phyloP scores from a whole-genome alignment of 2,797 vertebrate species.

The Lutjanus campechanus region DNA sequence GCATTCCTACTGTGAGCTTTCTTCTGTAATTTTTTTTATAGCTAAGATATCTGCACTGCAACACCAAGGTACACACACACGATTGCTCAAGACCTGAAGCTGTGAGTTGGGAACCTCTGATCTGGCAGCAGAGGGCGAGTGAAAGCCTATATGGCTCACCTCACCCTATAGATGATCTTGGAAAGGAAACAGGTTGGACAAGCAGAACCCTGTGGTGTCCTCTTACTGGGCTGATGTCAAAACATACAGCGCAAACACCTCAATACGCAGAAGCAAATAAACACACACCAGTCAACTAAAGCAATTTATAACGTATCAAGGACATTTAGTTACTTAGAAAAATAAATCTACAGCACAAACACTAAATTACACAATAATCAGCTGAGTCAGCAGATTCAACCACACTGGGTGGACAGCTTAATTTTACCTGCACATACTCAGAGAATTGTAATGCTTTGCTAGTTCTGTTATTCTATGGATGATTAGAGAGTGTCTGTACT shows the following conservation, averaged over 20 bases:
- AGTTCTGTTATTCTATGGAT: neutral
- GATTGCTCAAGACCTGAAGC: slow-evolving; percentile 25
- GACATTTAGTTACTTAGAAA: neutral
- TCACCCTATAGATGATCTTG: slow-evolving; percentile 26
- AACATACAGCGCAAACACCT: slow-evolving; percentile 18
- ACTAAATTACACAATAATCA: neutral
- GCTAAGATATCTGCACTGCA: neutral
- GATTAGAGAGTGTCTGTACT: slow-evolving; percentile 7
- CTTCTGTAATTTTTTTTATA: neutral
- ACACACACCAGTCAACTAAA: neutral
- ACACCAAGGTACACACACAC: neutral
- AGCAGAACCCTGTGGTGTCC: slow-evolving; percentile 14
- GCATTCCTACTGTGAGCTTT: neutral
- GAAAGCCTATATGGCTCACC: neutral
- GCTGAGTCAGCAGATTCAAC: neutral
- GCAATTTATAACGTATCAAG: neutral
- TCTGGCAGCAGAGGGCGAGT: neutral
- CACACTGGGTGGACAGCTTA: neutral
- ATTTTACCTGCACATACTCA: neutral
- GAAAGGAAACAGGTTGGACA: slow-evolving; percentile 44
- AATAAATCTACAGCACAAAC: neutral
- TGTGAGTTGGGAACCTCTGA: slow-evolving; percentile 6
- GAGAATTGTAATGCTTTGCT: neutral
- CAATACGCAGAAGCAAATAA: slow-evolving; percentile 2
- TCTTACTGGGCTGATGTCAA: slow-evolving; percentile 24